Percentiles rank a stretch among this genome's conserved stretches.
phyloP scores from a whole-genome alignment of 2,888 invertebrate genomes.

The Pyralis farinalis region DNA sequence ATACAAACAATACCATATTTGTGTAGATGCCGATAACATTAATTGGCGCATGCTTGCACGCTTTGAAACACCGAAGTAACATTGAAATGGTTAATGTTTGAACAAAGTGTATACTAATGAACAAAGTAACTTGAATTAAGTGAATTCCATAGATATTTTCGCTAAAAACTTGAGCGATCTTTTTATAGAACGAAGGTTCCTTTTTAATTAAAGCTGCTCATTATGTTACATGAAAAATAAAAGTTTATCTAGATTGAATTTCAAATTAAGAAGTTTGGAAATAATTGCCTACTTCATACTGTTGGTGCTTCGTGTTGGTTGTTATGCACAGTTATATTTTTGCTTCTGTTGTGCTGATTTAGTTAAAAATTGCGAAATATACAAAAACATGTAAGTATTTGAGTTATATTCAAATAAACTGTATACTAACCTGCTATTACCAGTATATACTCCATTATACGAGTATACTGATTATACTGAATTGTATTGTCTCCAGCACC shows the following conservation, averaged over 20 bases:
- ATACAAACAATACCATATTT: neutral
- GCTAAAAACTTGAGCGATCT: slow-evolving; percentile 18
- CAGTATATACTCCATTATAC: no score
- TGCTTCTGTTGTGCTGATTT: no score
- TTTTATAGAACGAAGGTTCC: slow-evolving; percentile 17
- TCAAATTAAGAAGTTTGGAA: slow-evolving; percentile 11
- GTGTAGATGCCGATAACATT: neutral
- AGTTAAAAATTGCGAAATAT: no score
- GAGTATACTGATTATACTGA: no score
- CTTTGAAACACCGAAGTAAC: neutral
- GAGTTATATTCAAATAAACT: no score
- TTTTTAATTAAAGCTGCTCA: slow-evolving; percentile 30
- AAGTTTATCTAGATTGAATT: slow-evolving; percentile 17
- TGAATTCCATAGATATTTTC: slow-evolving; percentile 22
- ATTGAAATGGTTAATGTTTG: neutral
- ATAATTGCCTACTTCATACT: slow-evolving; percentile 11
- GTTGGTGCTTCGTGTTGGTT: no score
- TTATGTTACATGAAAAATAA: slow-evolving; percentile 20
- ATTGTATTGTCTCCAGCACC: no score
- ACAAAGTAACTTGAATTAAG: slow-evolving; percentile 15
- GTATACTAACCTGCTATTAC: no score
- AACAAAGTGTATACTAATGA: slow-evolving; percentile 2
- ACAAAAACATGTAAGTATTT: no score
- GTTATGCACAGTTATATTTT: no score
- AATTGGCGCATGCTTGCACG: neutral